Evolutionary conservation across 2,888 invertebrate genomes (phyloP).

Genomic region (Arrhopalites spinosus): DNA sequence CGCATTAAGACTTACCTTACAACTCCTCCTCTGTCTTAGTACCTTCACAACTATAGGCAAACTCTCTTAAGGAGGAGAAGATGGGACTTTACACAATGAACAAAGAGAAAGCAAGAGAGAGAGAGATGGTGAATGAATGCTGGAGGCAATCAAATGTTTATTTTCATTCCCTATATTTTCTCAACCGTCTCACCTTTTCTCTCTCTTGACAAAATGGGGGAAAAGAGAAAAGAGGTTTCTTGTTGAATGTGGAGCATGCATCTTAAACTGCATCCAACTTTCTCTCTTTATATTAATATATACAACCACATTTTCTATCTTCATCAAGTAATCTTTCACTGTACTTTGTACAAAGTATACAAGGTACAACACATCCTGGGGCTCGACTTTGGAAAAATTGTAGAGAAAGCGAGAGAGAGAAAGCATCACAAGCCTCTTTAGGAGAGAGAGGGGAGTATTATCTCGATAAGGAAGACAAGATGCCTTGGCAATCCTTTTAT

Average conservation of each 20-base stretch:
- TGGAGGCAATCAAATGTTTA: conserved; percentile 38
- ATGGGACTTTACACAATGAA: too few species aligned
- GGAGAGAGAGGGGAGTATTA: neutral
- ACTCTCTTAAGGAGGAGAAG: too few species aligned
- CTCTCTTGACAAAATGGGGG: neutral
- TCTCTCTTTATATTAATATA: neutral
- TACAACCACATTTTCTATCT: neutral
- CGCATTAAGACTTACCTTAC: conserved; percentile 2
- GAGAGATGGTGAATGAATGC: conserved; percentile 30
- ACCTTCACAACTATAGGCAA: neutral
- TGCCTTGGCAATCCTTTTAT: too few species aligned
- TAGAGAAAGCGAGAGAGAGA: neutral
- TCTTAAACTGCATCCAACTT: neutral
- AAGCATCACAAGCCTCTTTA: neutral
- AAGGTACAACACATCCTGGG: too few species aligned
- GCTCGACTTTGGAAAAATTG: too few species aligned
- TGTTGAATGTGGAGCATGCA: neutral
- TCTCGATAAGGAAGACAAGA: neutral
- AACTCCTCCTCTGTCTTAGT: too few species aligned
- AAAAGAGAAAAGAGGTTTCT: too few species aligned
- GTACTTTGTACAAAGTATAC: too few species aligned
- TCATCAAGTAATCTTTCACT: neutral
- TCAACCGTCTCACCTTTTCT: conserved; percentile 28
- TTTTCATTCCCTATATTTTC: conserved; percentile 39
- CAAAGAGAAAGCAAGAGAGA: too few species aligned